These are phyloP conservation scores for Conops quadrifasciatus DNA, from an alignment of 2,888 invertebrate species.

Conservation along the genomic window DNA sequence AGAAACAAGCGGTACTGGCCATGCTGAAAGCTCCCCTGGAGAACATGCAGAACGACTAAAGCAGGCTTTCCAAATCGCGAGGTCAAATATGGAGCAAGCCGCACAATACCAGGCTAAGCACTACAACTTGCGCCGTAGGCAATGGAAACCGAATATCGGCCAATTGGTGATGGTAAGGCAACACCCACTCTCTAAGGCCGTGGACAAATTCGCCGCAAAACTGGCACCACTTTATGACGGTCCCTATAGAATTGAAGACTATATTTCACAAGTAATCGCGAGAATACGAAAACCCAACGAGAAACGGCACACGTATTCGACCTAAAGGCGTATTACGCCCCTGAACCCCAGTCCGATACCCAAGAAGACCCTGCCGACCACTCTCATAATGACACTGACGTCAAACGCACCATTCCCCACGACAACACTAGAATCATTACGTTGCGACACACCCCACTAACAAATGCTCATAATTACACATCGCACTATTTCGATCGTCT, in stretches of 20 bases:
- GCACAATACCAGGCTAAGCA: neutral
- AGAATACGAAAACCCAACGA: neutral
- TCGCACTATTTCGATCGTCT: too few species aligned
- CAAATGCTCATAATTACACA: too few species aligned
- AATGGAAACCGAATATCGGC: neutral
- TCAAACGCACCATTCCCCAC: too few species aligned
- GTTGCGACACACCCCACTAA: too few species aligned
- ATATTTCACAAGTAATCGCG: neutral
- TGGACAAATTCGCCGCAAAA: neutral
- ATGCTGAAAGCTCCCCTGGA: neutral
- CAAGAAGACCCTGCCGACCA: too few species aligned
- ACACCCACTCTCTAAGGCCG: constrained; percentile 2
- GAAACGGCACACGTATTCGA: neutral
- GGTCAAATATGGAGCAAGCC: neutral
- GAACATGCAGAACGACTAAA: neutral
- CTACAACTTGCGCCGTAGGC: neutral
- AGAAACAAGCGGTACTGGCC: neutral
- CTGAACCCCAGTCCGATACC: too few species aligned
- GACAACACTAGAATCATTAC: too few species aligned
- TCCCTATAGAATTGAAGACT: neutral
- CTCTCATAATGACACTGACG: too few species aligned
- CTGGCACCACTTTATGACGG: neutral
- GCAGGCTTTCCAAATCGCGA: neutral
- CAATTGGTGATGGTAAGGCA: neutral
- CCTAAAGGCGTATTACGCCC: neutral